Conservation (phyloP, 2,888 invertebrate species). For the Gymnosoma rotundatum region DNA sequence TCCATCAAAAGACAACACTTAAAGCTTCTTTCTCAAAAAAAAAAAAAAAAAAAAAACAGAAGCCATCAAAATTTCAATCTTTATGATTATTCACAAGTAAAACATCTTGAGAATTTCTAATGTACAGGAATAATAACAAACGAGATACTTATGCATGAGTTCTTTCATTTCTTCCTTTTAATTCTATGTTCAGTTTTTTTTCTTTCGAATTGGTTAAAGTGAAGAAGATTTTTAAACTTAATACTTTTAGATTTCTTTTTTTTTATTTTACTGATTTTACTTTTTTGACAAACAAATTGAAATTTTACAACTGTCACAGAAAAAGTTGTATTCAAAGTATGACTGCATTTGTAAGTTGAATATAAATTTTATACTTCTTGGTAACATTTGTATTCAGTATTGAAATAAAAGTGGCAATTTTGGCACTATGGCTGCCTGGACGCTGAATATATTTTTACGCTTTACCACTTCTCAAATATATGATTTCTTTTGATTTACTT, state of each 20-base stretch:
- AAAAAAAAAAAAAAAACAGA: conserved; percentile 8
- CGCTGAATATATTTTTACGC: no score
- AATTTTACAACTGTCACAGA: conserved; percentile 61
- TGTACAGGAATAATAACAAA: conserved; percentile 27
- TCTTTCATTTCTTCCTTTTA: conserved; percentile 5
- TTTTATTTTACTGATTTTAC: background rate
- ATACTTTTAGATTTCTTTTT: conserved; percentile 22
- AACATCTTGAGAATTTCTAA: conserved; percentile 64
- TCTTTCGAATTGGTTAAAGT: background rate
- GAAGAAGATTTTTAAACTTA: conserved; percentile 30
- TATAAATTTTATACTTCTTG: conserved; percentile 17
- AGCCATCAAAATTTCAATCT: conserved; percentile 44
- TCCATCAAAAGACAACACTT: conserved; percentile 34
- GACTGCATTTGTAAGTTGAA: conserved; percentile 44
- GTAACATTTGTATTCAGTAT: conserved; percentile 1
- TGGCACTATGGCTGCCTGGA: no score
- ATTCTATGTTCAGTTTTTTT: no score
- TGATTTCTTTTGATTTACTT: no score
- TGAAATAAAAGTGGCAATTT: no score
- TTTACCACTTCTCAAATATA: no score
- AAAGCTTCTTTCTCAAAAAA: background rate
- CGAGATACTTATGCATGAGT: conserved; percentile 39
- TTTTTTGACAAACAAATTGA: conserved; percentile 58
- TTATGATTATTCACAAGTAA: conserved; percentile 55
- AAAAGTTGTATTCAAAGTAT: conserved; percentile 30